A percentile compares a stretch with the other conserved stretches of the same genome.
These are phyloP conservation scores for Siderastrea siderea DNA, from an alignment of 92 coral and sea anemone genomes.

Conservation along the genomic window DNA sequence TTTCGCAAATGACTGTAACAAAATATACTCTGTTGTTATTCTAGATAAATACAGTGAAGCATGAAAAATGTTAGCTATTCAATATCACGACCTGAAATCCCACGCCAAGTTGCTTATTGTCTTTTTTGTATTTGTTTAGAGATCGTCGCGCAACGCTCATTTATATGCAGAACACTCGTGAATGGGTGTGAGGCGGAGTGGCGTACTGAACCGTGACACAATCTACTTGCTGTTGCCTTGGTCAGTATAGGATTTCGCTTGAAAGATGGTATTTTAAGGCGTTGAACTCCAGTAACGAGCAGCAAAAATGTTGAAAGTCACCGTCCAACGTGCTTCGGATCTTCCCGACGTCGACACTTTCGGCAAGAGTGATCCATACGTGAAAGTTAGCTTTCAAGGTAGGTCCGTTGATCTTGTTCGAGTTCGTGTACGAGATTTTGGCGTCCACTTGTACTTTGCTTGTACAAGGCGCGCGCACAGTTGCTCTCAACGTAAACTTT, in stretches of 20 bases:
- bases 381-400: conserved; percentile 77
- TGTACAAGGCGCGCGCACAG: neutral
- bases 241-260: neutral
- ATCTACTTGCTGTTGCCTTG: neutral
- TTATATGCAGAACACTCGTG: conserved; percentile 38
- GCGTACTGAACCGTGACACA: conserved; percentile 30
- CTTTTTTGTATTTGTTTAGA: conserved; percentile 29
- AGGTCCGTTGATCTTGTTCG: conserved; percentile 21
- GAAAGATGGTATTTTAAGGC: neutral
- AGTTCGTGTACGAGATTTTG: neutral
- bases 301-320: conserved; percentile 63
- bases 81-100: conserved; percentile 9
- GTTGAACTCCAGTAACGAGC: neutral
- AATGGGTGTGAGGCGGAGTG: conserved; percentile 45
- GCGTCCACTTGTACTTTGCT: neutral
- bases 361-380: conserved; percentile 85
- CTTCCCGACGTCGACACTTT: conserved; percentile 78
- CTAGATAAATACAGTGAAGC: neutral
- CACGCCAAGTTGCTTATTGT: conserved; percentile 24
- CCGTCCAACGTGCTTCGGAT: conserved; percentile 71
- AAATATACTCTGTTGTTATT: neutral
- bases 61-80: conserved; percentile 8
- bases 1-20: no score
- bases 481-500: neutral
- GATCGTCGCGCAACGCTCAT: conserved; percentile 37